Conservation (phyloP, 2,113 vertebrate genomes). For the Campylomormyrus numenius region DNA sequence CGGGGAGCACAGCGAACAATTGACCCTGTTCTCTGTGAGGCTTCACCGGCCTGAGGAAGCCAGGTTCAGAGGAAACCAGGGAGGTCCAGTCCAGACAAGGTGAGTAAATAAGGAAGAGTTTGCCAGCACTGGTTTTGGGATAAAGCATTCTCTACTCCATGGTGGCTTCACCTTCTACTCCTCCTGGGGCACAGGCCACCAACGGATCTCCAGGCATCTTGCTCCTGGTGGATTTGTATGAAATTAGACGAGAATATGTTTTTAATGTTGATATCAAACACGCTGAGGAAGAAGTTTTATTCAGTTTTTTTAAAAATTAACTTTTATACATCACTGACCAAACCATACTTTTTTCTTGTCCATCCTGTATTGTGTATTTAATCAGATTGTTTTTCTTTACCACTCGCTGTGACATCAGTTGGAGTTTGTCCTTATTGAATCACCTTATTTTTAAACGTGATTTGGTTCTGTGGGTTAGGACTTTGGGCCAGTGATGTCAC, state of each 20-base stretch:
- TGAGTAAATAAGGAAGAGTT: neutral
- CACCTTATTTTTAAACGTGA: neutral
- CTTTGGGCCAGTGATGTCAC: neutral
- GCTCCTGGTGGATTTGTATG: neutral
- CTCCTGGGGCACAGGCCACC: too few relatives aligned
- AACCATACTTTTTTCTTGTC: neutral
- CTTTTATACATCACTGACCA: neutral
- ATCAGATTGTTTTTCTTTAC: neutral
- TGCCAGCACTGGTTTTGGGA: neutral
- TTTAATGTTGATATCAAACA: neutral
- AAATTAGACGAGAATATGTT: neutral
- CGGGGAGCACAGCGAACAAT: conserved; percentile 6
- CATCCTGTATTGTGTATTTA: neutral
- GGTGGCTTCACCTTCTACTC: too few relatives aligned
- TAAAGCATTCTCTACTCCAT: neutral
- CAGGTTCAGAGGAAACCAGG: neutral
- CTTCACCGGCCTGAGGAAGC: neutral
- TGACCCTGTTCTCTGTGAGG: conserved; percentile 10
- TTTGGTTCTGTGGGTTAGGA: neutral
- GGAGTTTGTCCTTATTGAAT: neutral
- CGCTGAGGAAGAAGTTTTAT: neutral
- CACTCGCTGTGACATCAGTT: neutral
- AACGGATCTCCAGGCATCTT: too few relatives aligned
- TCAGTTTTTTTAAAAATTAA: neutral
- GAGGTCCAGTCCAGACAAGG: neutral